Conservation (phyloP, 2,888 invertebrate genomes). For the Tiliacea citrago region DNA sequence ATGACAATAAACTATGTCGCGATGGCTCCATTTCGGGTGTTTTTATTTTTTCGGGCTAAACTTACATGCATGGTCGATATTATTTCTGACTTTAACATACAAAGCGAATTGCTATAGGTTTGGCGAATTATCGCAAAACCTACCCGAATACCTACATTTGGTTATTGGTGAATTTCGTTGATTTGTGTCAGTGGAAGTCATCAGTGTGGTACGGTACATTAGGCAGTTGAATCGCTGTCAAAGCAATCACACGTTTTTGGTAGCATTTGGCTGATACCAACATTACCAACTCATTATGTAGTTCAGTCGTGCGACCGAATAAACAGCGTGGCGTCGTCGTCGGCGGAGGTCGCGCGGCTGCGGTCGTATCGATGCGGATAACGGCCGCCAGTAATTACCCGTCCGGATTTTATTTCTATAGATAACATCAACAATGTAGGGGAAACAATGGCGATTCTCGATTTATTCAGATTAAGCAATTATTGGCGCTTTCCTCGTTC, state of each 20-base stretch:
- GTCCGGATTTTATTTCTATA: slow-evolving; percentile 73
- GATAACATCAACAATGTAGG: slow-evolving; percentile 68
- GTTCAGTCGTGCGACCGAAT: slow-evolving; percentile 62
- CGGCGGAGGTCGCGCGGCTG: slow-evolving; percentile 52
- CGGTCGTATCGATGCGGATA: slow-evolving; percentile 69
- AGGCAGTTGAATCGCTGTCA: slow-evolving; percentile 51
- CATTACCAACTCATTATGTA: slow-evolving; percentile 65
- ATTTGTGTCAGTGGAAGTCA: slow-evolving; percentile 47
- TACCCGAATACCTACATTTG: slow-evolving; percentile 7
- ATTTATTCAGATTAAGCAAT: slow-evolving; percentile 72
- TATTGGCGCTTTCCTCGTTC: slow-evolving; percentile 60
- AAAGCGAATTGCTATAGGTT: slow-evolving; percentile 32
- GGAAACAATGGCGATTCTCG: slow-evolving; percentile 65
- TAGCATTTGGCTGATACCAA: slow-evolving; percentile 54
- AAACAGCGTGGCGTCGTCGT: slow-evolving; percentile 52
- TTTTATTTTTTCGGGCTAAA: slow-evolving; percentile 62
- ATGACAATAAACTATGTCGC: slow-evolving; percentile 68
- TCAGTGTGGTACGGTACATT: slow-evolving; percentile 47
- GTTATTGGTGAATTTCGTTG: slow-evolving; percentile 28
- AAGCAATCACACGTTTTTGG: slow-evolving; percentile 62
- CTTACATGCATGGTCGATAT: slow-evolving; percentile 57
- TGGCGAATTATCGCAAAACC: slow-evolving; percentile 15
- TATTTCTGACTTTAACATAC: slow-evolving; percentile 51
- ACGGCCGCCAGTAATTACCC: slow-evolving; percentile 71
- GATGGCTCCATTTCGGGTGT: slow-evolving; percentile 62